Conservation (phyloP, 2,888 invertebrate species). For the Drosophila peninsularis region DNA sequence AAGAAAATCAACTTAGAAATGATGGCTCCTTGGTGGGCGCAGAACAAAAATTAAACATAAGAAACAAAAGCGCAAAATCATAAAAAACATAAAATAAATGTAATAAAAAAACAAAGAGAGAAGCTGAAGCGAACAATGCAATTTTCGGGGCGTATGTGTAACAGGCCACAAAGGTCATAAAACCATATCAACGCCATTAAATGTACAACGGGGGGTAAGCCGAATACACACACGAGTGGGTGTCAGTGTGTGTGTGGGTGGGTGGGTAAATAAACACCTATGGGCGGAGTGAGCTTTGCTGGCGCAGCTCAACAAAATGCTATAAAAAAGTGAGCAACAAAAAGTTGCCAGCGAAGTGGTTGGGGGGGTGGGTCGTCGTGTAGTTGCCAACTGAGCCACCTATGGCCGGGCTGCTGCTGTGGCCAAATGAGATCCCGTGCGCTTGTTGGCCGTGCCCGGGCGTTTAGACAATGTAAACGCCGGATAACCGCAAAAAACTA, state of each 20-base stretch:
- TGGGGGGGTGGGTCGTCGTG: constrained; percentile 7
- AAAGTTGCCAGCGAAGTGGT: constrained; percentile 42
- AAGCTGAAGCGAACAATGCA: constrained; percentile 66
- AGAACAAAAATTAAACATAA: constrained; percentile 57
- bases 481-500: constrained; percentile 67
- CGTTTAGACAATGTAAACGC: constrained; percentile 80
- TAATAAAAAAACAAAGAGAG: constrained; percentile 65
- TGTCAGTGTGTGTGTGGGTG: constrained; percentile 21
- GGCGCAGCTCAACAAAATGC: constrained; percentile 59
- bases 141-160: constrained; percentile 80
- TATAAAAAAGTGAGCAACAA: constrained; percentile 76
- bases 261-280: constrained; percentile 61
- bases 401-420: constrained; percentile 23
- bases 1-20: constrained; percentile 83
- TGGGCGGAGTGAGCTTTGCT: constrained; percentile 30
- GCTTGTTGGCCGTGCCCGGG: constrained; percentile 63
- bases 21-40: constrained; percentile 76
- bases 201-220: constrained; percentile 72
- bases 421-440: constrained; percentile 56
- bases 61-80: constrained; percentile 68
- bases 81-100: constrained; percentile 79
- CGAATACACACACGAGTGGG: constrained; percentile 10
- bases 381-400: constrained; percentile 11
- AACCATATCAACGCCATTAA: constrained; percentile 83
- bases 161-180: constrained; percentile 83